Conservation (phyloP, 2,797 vertebrate genomes). For the Acanthopagrus latus region DNA sequence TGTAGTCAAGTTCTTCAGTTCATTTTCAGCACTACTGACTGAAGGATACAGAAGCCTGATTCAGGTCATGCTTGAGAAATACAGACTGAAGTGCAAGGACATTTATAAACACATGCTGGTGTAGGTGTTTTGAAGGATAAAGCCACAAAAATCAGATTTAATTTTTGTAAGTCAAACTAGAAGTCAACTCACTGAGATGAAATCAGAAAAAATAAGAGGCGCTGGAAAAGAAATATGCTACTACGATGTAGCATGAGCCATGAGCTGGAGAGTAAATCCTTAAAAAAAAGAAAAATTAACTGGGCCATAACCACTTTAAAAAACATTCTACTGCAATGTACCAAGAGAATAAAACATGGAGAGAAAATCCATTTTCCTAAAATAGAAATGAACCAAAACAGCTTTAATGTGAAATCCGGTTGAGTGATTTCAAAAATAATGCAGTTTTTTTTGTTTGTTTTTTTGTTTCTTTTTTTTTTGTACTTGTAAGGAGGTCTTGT, state of each 20-base stretch:
- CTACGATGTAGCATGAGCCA: neutral
- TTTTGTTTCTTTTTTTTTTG: too few species aligned
- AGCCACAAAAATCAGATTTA: neutral
- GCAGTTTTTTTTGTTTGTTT: neutral
- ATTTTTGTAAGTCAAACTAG: neutral
- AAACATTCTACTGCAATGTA: too few species aligned
- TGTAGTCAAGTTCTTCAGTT: neutral
- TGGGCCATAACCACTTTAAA: neutral
- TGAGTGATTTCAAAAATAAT: neutral
- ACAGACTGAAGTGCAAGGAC: neutral
- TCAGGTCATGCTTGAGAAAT: neutral
- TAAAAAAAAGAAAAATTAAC: neutral
- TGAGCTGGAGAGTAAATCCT: neutral
- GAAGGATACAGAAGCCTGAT: neutral
- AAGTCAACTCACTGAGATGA: neutral
- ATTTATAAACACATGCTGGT: neutral
- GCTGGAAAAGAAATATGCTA: neutral
- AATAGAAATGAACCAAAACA: too few species aligned
- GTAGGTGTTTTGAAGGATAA: neutral
- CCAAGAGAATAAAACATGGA: too few species aligned
- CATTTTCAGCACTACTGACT: neutral
- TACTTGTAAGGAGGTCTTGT: too few species aligned
- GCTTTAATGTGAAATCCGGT: conserved; percentile 17
- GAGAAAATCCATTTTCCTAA: too few species aligned
- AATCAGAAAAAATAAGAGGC: neutral